Evolutionary conservation across 2,888 invertebrate genomes (phyloP).

Genomic region (Apeira syringaria): DNA sequence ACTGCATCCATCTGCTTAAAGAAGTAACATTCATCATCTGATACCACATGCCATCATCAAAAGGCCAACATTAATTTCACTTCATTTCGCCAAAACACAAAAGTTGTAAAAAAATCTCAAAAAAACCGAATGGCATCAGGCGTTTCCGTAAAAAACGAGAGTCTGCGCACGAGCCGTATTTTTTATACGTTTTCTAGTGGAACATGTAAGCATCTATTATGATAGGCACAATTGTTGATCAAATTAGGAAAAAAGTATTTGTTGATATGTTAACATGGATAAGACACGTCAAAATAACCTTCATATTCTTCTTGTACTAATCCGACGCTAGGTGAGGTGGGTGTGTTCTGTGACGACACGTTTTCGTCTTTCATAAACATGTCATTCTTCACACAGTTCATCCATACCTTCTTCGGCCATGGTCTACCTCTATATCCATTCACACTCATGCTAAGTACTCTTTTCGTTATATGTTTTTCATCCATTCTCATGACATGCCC

Average conservation of each 20-base stretch:
- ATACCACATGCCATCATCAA: slow-evolving; percentile 60
- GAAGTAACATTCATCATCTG: slow-evolving; percentile 47
- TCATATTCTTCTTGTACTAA: too few species aligned
- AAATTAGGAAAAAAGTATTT: slow-evolving; percentile 69
- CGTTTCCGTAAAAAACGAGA: slow-evolving; percentile 72
- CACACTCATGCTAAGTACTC: too few species aligned
- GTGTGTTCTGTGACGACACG: too few species aligned
- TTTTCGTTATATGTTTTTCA: too few species aligned
- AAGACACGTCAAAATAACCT: too few species aligned
- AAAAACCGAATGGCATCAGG: slow-evolving; percentile 44
- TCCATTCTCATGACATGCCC: too few species aligned
- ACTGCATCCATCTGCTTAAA: slow-evolving; percentile 50
- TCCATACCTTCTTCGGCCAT: too few species aligned
- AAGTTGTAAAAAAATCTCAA: slow-evolving; percentile 46
- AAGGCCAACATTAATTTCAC: slow-evolving; percentile 58
- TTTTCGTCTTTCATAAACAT: too few species aligned
- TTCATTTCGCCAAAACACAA: slow-evolving; percentile 57
- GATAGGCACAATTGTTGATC: slow-evolving; percentile 71
- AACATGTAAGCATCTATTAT: slow-evolving; percentile 49
- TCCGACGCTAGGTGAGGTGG: too few species aligned
- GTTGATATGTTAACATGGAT: slow-evolving; percentile 46
- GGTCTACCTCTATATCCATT: too few species aligned
- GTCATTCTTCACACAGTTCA: too few species aligned
- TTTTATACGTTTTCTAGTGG: slow-evolving; percentile 49
- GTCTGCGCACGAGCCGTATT: slow-evolving; percentile 73